Base-by-base conservation (phyloP, 1,140 invertebrate genomes). In the Habropoda laboriosa region DNA sequence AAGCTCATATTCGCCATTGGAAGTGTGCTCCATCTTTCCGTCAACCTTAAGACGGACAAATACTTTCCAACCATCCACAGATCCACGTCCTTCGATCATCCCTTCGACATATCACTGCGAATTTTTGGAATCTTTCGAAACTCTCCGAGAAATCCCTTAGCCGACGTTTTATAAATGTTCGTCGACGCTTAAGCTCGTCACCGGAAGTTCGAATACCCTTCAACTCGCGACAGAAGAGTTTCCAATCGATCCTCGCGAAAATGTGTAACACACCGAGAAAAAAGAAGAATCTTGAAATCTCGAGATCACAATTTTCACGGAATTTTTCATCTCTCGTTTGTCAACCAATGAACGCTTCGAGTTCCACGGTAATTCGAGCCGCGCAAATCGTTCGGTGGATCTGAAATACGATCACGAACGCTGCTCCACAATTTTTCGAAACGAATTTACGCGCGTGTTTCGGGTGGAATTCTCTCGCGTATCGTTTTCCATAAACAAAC, bases 401-500 rank as follows among this genome's bases (percentile, higher is more conserved):
- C 57, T 27, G 38, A 21, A 42, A 64, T 42, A 45, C 24, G 24
- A 64, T 64, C 16, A 18, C 16, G n/a, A 27, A 45, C 42, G n/a
- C n/a, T 13, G n/a, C 12, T 40, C 4, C 8, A 42, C 18, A 18
- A 71, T 42, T 57, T 57, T 57, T 57, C 51, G n/a, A 40, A 57
- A 71, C 57, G 51, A 24, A 57, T 57, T 57, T 27, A 12, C 24
- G 16, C 57, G 35, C 24, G 16, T 71, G 35, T 71, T 71, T 27
- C 30, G 24, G 42, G 24, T 5, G 47, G 18, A 42, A 70, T 53
- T 70, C n/a, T 55, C 27, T 30, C 2, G 47, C 64, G 32, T 12
- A 13, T 30, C 16, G 13, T 3, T 35, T 38, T 38, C 18, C 51
- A 12, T 32, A 51, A 53, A 53, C 47, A 32, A 38, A 51, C 30